Conservation (phyloP, 2,888 invertebrate species). For the Thymelicus lineola region DNA sequence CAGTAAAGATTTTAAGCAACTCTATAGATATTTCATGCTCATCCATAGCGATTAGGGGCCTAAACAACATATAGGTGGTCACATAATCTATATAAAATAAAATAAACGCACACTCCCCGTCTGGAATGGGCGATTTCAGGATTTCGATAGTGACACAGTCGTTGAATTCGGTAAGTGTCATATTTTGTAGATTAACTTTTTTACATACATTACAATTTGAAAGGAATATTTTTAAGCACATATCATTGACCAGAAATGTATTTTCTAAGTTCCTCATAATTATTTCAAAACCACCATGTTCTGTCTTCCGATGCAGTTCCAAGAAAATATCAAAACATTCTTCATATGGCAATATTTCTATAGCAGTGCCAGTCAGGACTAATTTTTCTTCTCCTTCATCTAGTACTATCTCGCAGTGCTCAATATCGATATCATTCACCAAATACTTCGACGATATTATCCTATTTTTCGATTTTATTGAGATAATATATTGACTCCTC, state of each 20-base stretch:
- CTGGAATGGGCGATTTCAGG: not conserved
- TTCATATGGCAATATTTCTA: conserved; percentile 33
- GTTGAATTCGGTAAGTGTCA: conserved; percentile 4
- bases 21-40: conserved; percentile 33
- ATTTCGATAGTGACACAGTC: conserved; percentile 4
- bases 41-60: conserved; percentile 23
- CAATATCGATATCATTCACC: not conserved
- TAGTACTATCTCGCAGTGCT: conserved; percentile 11
- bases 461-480: not conserved
- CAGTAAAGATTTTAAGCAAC: conserved; percentile 38
- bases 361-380: not conserved
- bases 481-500: not conserved
- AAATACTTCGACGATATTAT: not conserved
- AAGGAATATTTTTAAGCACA: conserved; percentile 24
- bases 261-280: conserved; percentile 14
- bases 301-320: conserved; percentile 24
- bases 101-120: conserved; percentile 1
- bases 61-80: conserved; percentile 23
- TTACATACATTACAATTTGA: conserved; percentile 19
- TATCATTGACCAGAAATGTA: conserved; percentile 5
- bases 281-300: conserved; percentile 16
- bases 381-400: conserved; percentile 23
- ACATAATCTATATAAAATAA: conserved; percentile 31
- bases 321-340: conserved; percentile 38
- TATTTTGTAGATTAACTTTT: not conserved